Evolutionary conservation across 1,140 invertebrate species (phyloP).

Genomic region (Tachypleus tridentatus): DNA sequence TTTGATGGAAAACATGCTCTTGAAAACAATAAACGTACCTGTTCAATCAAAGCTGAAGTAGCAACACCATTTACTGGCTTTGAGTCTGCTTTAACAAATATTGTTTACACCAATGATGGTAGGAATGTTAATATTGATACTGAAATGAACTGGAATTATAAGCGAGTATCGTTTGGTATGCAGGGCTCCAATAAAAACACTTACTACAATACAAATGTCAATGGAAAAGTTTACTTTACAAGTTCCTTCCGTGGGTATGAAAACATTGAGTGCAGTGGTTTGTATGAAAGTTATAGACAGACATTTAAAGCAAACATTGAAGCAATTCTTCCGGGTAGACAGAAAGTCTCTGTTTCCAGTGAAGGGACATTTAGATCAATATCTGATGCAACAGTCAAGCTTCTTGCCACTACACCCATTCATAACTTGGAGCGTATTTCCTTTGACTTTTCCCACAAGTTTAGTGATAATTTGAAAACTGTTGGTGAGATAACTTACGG

Average conservation of each 20-base stretch:
- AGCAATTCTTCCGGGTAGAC: conserved; percentile 3
- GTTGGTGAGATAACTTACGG: conserved; percentile 7
- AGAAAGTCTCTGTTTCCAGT: conserved; percentile 8
- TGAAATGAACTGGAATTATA: conserved; percentile 13
- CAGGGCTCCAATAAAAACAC: conserved; percentile 2
- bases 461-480: conserved; percentile 9
- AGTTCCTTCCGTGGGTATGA: conserved; percentile 15
- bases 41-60: conserved; percentile 2
- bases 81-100: conserved; percentile 4
- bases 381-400: conserved; percentile 12
- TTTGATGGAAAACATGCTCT: conserved; percentile 12
- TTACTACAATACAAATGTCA: conserved; percentile 5
- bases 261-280: conserved; percentile 5
- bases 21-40: conserved; percentile 7
- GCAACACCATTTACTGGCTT: conserved; percentile 10
- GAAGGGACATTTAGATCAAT: conserved; percentile 10
- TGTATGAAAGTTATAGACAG: conserved; percentile 6
- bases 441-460: conserved; percentile 15
- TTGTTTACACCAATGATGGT: conserved; percentile 14
- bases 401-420: conserved; percentile 4
- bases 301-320: conserved; percentile 13
- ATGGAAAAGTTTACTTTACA: conserved; percentile 13
- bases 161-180: conserved; percentile 8
- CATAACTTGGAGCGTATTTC: conserved; percentile 6
- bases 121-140: conserved; percentile 6